Percentiles rank a stretch among this genome's conserved stretches.
phyloP scores from a whole-genome alignment of 2,797 vertebrate species.

The Octomys mimax region DNA sequence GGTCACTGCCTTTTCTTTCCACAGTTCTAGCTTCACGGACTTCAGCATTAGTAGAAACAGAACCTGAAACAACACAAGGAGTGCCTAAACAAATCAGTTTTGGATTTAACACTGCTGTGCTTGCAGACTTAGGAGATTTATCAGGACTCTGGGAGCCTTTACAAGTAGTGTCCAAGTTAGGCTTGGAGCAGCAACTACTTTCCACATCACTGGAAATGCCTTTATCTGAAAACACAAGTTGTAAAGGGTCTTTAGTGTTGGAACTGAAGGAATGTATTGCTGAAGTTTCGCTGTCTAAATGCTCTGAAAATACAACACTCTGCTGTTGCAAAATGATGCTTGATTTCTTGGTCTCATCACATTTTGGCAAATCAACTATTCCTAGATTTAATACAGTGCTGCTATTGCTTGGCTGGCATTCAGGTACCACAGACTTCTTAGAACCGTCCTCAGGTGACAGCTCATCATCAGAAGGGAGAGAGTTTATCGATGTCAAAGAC shows the following conservation, averaged over 20 bases:
- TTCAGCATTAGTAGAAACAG: slow-evolving; percentile 79
- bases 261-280: slow-evolving; percentile 85
- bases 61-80: slow-evolving; percentile 85
- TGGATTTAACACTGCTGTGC: slow-evolving; percentile 79
- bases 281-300: slow-evolving; percentile 81
- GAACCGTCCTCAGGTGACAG: slow-evolving; percentile 93
- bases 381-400: slow-evolving; percentile 87
- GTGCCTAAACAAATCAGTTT: slow-evolving; percentile 84
- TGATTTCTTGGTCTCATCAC: slow-evolving; percentile 87
- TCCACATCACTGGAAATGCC: slow-evolving; percentile 79
- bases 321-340: slow-evolving; percentile 93
- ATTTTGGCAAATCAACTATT: slow-evolving; percentile 87
- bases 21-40: slow-evolving; percentile 73
- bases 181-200: slow-evolving; percentile 78
- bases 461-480: slow-evolving; percentile 96
- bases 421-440: slow-evolving; percentile 88
- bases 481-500: slow-evolving; percentile 98
- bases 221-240: slow-evolving; percentile 85
- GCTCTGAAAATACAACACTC: slow-evolving; percentile 91
- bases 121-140: slow-evolving; percentile 71
- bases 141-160: slow-evolving; percentile 78
- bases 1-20: slow-evolving; percentile 75
- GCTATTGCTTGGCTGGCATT: slow-evolving; percentile 88
- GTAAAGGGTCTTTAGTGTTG: slow-evolving; percentile 85
- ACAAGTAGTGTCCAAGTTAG: slow-evolving; percentile 78